Conservation (phyloP, 2,113 vertebrate species). For the Malurus alboscapulatus region DNA sequence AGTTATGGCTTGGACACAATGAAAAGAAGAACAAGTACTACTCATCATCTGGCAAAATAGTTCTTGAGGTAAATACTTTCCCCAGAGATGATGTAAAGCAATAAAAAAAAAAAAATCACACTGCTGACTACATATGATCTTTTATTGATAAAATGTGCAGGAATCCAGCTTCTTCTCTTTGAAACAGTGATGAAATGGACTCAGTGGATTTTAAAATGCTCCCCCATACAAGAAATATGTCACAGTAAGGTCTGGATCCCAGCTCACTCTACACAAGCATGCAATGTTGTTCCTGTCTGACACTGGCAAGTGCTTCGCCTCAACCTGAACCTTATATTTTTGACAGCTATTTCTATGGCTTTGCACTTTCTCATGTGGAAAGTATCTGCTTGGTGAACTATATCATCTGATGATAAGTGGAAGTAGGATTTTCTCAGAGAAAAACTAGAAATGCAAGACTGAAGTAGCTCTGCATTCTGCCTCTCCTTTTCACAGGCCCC, state of each 20-base stretch:
- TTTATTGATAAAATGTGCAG: slow-evolving; percentile 54
- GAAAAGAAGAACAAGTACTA: slow-evolving; percentile 56
- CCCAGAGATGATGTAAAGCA: slow-evolving; percentile 43
- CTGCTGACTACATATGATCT: slow-evolving; percentile 52
- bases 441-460: background rate
- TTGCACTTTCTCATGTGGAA: background rate
- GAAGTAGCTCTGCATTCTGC: background rate
- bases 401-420: background rate
- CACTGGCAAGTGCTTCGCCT: background rate
- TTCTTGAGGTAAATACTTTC: slow-evolving; percentile 53
- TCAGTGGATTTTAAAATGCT: slow-evolving; percentile 22
- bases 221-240: background rate
- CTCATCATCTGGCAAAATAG: slow-evolving; percentile 63
- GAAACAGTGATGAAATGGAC: background rate
- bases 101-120: background rate
- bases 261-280: background rate
- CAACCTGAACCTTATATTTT: background rate
- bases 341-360: background rate
- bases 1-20: slow-evolving; percentile 66
- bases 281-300: background rate
- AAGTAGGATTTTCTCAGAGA: background rate
- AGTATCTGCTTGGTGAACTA: background rate
- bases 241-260: background rate
- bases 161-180: slow-evolving; percentile 36
- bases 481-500: background rate